Evolutionary conservation across 2,888 invertebrate genomes (phyloP), one percentile per base, ranked within the genome.

Genomic region (Adela reaumurella): DNA sequence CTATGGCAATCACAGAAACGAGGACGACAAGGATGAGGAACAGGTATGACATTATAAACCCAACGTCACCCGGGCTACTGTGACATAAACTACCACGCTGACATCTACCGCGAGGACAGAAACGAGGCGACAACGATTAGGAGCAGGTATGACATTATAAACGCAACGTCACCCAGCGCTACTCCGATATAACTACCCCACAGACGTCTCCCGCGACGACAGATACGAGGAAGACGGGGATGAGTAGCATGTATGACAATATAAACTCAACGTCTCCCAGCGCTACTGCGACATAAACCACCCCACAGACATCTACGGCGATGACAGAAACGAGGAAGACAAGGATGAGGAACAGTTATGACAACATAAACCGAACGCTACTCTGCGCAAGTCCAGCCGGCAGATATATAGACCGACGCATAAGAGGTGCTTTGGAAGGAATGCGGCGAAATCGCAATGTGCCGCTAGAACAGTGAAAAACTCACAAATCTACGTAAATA

Each of bases 161-260:
- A 57, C 92, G 92, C 24, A 92, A 91, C 64, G 84, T 90, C 3
- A 88, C 90, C 8, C 73, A 87, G 47, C 83, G 87, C 62, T 92
- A 92, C 71, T 90, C 91, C 49, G 92, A 92, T 63, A 81, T 92
- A 57, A 88, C 66, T 92, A 89, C 72, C 92, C 92, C 1, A 84
- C 90, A 52, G 87, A 86, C 62, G 87, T 87, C 54, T 91, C 90
- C 72, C 84, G 84, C 61, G 84, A 86, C 53, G 83, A 73, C 58
- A 73, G 83, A 55, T 82, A 74, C 53, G 78, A 81, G 8, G 71
- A 76, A 50, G 81, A 83, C 8, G 74, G 79, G 1, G 81, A 79
- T 53, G 77, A 71, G 57, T 67, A 68, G 51, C 66, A 67, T 16
- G 67, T 67, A 59, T 58, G 59, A 8, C 8, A 6, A 24, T 24